phyloP scores from a whole-genome alignment of 2,113 vertebrate genomes.

The Pelmatolapia mariae region DNA sequence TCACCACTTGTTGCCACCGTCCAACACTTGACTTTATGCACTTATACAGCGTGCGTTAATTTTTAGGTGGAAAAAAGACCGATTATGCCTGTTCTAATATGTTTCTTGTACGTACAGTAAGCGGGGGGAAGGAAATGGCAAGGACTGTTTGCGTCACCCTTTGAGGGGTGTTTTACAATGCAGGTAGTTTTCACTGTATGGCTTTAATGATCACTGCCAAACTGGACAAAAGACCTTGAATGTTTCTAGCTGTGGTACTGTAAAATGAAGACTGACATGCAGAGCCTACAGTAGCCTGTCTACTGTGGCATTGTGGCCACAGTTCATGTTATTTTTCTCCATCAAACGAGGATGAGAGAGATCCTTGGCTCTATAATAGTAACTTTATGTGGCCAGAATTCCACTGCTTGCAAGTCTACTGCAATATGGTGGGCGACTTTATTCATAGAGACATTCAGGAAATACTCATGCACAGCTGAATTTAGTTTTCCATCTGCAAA shows the following conservation, averaged over 20 bases:
- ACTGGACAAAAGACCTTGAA: neutral
- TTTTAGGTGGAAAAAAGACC: neutral
- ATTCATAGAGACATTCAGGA: constrained; percentile 46
- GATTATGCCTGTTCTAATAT: neutral
- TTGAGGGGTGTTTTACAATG: constrained; percentile 3
- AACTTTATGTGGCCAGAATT: constrained; percentile 43
- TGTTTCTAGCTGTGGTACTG: neutral
- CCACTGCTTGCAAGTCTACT: constrained; percentile 25
- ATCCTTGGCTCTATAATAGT: constrained; percentile 24
- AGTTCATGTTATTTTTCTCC: constrained; percentile 41
- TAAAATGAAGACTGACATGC: constrained; percentile 36
- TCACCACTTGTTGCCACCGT: constrained; percentile 47
- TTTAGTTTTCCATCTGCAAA: constrained; percentile 52
- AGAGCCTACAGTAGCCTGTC: constrained; percentile 29
- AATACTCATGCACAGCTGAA: constrained; percentile 44
- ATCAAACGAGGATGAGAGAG: constrained; percentile 30
- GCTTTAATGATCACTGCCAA: neutral
- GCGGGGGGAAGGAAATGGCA: neutral
- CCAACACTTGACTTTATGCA: constrained; percentile 30
- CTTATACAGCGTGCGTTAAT: neutral
- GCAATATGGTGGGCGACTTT: constrained; percentile 36
- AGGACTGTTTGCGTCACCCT: constrained; percentile 24
- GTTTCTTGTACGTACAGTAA: neutral
- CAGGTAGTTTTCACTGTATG: constrained; percentile 1
- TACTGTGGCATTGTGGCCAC: constrained; percentile 31